Evolutionary conservation across 2,797 vertebrate species (phyloP), one percentile per base, ranked within the genome.

Genomic region (Nothura maculosa): DNA sequence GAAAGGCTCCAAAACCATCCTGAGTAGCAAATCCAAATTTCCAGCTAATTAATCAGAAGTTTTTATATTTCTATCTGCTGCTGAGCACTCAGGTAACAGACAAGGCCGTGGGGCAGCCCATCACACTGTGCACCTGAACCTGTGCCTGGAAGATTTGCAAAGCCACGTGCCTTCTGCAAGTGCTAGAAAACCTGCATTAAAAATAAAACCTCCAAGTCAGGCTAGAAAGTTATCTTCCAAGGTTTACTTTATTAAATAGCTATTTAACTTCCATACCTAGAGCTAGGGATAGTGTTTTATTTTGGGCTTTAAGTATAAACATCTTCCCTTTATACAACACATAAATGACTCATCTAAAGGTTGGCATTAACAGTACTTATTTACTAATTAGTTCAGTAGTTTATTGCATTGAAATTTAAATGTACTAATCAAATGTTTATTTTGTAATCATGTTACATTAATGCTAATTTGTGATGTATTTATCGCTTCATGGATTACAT

Each of bases 401-500:
- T 97, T 97, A 96, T 96, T 94, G 89, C 47, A 57, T 50, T 93
- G 94, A 95, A 96, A 96, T 97, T 93, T 96, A 94, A 97, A 97
- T 91, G 87, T 84, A 90, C 80, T 98, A 97, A 97, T 97, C 94
- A 97, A 95, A 97, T 94, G 63, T 97, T 98, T 97, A 96, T 91
- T 97, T 96, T 96, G 86, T 84, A 97, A 97, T 96, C 96, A 86
- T 91, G 86, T 92, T 96, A 86, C 79, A 93, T 96, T 97, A 97
- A 94, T 96, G 91, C 54, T 97, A 96, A 97, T 97, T 96, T 97
- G 90, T 15, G 28, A 94, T 85, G 38, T 57, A 95, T 96, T 98
- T 97, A 96, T 95, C 12, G 1, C 90, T 94, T 96, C 79, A 93
- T 95, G 48, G 83, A 94, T 96, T 97, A 91, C 82, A 94, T 93